phyloP scores from a whole-genome alignment of 2,888 invertebrate species.

The Ectemnius lituratus region DNA sequence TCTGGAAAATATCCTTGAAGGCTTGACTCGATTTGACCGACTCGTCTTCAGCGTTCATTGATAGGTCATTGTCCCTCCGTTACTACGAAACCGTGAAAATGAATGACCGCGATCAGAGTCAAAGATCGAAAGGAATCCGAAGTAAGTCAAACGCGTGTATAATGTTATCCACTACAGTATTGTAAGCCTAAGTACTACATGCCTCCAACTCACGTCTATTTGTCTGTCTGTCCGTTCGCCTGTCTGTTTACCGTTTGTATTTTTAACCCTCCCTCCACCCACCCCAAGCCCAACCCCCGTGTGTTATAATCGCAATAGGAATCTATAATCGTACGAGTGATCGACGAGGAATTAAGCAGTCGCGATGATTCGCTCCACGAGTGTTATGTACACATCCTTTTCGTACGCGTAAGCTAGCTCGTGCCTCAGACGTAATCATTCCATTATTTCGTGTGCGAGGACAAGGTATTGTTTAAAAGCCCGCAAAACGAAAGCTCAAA shows the following conservation, averaged over 20 bases:
- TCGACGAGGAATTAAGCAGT: constrained; percentile 31
- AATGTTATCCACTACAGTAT: constrained; percentile 72
- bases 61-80: constrained; percentile 46
- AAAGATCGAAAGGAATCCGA: constrained; percentile 39
- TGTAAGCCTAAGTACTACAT: constrained; percentile 72
- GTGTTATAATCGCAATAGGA: constrained; percentile 53
- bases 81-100: constrained; percentile 44
- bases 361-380: constrained; percentile 34
- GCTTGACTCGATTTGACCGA: constrained; percentile 58
- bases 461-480: constrained; percentile 27
- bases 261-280: constrained; percentile 28
- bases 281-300: constrained; percentile 18
- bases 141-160: constrained; percentile 61
- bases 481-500: constrained; percentile 53
- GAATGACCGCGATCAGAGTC: constrained; percentile 44
- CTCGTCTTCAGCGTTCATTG: constrained; percentile 62
- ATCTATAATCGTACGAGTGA: constrained; percentile 46
- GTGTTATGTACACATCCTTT: constrained; percentile 20
- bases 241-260: constrained; percentile 60
- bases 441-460: constrained; percentile 23
- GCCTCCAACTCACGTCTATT: constrained; percentile 63
- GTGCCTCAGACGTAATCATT: constrained; percentile 43
- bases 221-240: constrained; percentile 63
- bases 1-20: constrained; percentile 54
- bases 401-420: constrained; percentile 19